A percentile compares a stretch with the other conserved stretches of the same genome.
These are phyloP conservation scores for Lethrus apterus DNA, from an alignment of 1,140 invertebrate species.

Conservation along the genomic window DNA sequence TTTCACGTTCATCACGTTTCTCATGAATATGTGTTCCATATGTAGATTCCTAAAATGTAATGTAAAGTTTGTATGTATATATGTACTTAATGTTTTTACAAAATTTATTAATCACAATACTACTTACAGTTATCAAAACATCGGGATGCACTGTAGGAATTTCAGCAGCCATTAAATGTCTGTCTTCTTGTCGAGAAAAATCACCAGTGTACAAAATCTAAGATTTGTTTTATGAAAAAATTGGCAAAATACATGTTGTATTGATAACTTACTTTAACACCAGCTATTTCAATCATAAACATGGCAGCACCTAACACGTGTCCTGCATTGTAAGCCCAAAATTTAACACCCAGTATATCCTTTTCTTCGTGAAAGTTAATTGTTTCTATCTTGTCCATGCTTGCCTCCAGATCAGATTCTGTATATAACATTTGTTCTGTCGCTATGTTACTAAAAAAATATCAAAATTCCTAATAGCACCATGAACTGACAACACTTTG, in stretches of 20 bases:
- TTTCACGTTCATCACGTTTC: constrained; percentile 92
- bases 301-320: constrained; percentile 98
- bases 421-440: constrained; percentile 97
- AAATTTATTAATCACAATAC: constrained; percentile 4
- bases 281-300: constrained; percentile 99
- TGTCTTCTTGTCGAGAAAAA: constrained; percentile 96
- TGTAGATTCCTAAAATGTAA: constrained; percentile 88
- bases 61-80: too few relatives aligned
- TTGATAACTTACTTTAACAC: constrained; percentile 64
- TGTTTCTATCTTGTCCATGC: constrained; percentile 98
- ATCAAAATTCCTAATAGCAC: constrained; percentile 3
- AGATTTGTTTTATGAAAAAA: background rate
- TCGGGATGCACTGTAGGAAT: constrained; percentile 94
- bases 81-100: constrained; percentile 13
- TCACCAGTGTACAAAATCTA: constrained; percentile 95
- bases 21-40: constrained; percentile 99
- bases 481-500: background rate
- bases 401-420: constrained; percentile 92
- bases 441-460: constrained; percentile 75
- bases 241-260: background rate
- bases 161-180: constrained; percentile 99
- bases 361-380: constrained; percentile 99
- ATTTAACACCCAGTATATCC: constrained; percentile 92
- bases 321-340: constrained; percentile 98
- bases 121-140: constrained; percentile 82